Evolutionary conservation across 2,888 invertebrate species (phyloP).

Genomic region (Piscicola geometra): DNA sequence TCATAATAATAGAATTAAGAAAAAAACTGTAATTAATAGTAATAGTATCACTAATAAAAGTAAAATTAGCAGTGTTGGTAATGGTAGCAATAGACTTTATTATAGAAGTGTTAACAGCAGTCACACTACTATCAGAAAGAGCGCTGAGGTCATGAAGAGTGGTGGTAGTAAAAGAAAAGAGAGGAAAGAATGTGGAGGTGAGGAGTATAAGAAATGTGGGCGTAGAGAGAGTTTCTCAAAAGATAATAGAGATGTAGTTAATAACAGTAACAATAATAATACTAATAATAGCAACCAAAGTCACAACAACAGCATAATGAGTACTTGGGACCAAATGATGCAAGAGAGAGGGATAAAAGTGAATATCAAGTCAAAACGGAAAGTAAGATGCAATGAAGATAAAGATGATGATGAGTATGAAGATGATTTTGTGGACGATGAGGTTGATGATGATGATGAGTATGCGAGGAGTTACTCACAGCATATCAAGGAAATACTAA

Average conservation of each 20-base stretch:
- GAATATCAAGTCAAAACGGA: no score
- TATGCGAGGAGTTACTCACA: neutral
- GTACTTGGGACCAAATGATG: conserved; percentile 10
- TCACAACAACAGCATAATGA: neutral
- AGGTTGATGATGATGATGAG: conserved; percentile 5
- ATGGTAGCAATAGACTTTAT: neutral
- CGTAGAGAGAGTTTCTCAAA: no score
- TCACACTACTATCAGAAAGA: no score
- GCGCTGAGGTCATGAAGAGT: no score
- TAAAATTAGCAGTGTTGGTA: neutral
- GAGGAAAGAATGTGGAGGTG: no score
- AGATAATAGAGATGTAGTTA: no score
- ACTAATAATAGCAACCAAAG: neutral
- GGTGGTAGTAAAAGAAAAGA: no score
- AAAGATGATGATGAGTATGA: conserved; percentile 13
- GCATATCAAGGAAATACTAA: neutral
- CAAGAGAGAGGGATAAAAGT: neutral
- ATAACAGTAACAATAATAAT: neutral
- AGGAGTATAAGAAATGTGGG: no score
- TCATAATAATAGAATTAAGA: no score
- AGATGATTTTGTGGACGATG: conserved; percentile 16
- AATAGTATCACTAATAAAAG: neutral
- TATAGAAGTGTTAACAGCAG: no score
- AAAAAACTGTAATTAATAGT: no score
- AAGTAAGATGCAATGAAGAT: neutral